A percentile compares a stretch with the other conserved stretches of the same genome.
These are phyloP conservation scores for Leucophenga varia DNA, from an alignment of 1,140 invertebrate species.

Conservation along the genomic window DNA sequence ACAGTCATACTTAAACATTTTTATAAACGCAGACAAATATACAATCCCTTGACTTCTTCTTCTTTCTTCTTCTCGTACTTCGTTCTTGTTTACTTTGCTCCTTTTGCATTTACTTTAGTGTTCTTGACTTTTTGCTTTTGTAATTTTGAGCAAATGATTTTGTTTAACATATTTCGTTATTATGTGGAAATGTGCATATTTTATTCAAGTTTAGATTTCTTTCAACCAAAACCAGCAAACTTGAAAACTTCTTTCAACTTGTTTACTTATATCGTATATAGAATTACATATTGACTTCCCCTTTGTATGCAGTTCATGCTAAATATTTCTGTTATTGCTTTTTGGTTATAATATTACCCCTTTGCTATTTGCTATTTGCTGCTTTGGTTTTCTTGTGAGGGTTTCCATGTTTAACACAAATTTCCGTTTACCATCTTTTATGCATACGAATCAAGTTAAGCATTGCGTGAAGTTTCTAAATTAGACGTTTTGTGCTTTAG, in stretches of 20 bases:
- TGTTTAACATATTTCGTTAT: constrained; percentile 55
- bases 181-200: constrained; percentile 54
- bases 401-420: constrained; percentile 49
- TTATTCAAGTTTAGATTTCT: constrained; percentile 14
- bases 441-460: constrained; percentile 50
- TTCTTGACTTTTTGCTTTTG: constrained; percentile 3
- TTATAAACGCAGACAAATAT: constrained; percentile 4
- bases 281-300: not conserved
- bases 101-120: not conserved
- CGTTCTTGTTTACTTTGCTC: no score
- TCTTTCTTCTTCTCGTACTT: no score
- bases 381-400: not conserved
- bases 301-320: not conserved
- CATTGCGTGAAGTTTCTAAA: constrained; percentile 51
- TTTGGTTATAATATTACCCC: constrained; percentile 3
- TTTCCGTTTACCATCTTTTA: constrained; percentile 48
- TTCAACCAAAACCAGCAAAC: no score
- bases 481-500: no score
- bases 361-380: constrained; percentile 2
- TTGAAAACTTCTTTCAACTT: constrained; percentile 6
- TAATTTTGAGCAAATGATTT: constrained; percentile 40
- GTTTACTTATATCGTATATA: constrained; percentile 7
- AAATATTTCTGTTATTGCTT: not conserved
- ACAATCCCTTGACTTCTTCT: no score
- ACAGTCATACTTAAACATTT: constrained; percentile 9